Base-by-base conservation (phyloP, 23 tunicate species). In the Trididemnum clinides region DNA sequence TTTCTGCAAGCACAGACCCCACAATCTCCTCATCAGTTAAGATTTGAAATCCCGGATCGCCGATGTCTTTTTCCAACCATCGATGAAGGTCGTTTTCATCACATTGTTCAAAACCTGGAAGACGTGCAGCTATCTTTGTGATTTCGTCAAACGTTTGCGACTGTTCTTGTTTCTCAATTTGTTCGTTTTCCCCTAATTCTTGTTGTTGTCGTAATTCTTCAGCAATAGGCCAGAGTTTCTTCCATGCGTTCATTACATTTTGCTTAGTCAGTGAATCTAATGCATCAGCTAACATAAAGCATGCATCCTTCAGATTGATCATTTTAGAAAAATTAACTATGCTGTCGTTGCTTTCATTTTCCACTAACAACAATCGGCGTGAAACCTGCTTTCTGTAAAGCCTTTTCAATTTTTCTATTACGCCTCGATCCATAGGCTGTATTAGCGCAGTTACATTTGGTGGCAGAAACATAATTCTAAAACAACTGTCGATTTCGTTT, bases 191-290 rank as follows among this genome's bases (percentile, higher is more conserved):
- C 75, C 37, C 75, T 66, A 66, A 66, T 66, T 66, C 75, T 66
- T 66, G 66, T 59, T 44, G 54, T 59, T 59, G 66, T 59, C 25
- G 25, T 59, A 59, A 59, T 66, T 66, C 75, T 66, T 66, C 75
- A 66, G 75, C 75, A 66, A 66, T 32, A 66, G 75, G 75, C 37
- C 75, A 66, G 75, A 66, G 75, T 66, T 66, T 66, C 75, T 66
- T 66, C 75, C 75, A 66, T 66, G 75, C 75, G 37, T 66, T 66
- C 75, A 66, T 66, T 66, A 66, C 75, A 28, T 66, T 66, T 28
- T 66, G 75, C 75, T 66, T 66, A 66, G 75, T 66, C 75, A 66
- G 75, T 66, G 75, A 66, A 66, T 66, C 36, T 66, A 66, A 66
- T 66, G 75, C 75, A 66, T 66, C 75, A 66, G 75, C 75, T 66